Percentiles rank a stretch among this genome's conserved stretches.
Conservation (phyloP, 1,140 invertebrate genomes). For the Drosophila mayri region DNA sequence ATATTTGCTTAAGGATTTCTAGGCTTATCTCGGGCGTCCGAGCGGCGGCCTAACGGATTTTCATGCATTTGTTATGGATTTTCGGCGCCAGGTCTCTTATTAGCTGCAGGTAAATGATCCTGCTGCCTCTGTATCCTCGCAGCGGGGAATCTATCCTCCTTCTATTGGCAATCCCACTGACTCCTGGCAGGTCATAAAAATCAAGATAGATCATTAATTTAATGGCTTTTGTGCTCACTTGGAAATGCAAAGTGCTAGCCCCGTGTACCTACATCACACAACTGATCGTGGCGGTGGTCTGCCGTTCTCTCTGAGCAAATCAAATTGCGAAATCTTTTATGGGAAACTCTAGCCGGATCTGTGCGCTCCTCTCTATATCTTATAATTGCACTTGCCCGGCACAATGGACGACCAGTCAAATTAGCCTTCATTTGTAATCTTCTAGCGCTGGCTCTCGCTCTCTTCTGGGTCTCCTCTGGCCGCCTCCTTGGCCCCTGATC, state of each 20-base stretch:
- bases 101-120: constrained; percentile 58
- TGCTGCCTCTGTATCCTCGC: constrained; percentile 41
- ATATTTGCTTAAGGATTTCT: constrained; percentile 71
- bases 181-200: constrained; percentile 70
- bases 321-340: constrained; percentile 65
- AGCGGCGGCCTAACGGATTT: constrained; percentile 75
- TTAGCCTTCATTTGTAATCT: constrained; percentile 74
- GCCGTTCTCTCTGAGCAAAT: constrained; percentile 21
- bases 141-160: constrained; percentile 40
- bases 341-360: constrained; percentile 47
- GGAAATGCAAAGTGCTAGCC: constrained; percentile 60
- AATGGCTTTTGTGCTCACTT: constrained; percentile 56
- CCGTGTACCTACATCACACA: constrained; percentile 44
- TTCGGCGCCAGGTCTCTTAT: constrained; percentile 80
- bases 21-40: constrained; percentile 30
- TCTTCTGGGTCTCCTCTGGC: not conserved
- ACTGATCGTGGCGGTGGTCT: constrained; percentile 62
- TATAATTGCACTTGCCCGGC: constrained; percentile 67
- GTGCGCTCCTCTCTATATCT: constrained; percentile 52
- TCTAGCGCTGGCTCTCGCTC: constrained; percentile 17
- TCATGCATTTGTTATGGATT: constrained; percentile 82
- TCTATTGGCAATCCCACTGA: constrained; percentile 44
- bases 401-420: constrained; percentile 63
- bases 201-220: constrained; percentile 77
- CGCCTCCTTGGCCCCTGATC: constrained; percentile 25